Base-by-base conservation (phyloP, 2,113 vertebrate genomes). In the Triplophysa tibetana region DNA sequence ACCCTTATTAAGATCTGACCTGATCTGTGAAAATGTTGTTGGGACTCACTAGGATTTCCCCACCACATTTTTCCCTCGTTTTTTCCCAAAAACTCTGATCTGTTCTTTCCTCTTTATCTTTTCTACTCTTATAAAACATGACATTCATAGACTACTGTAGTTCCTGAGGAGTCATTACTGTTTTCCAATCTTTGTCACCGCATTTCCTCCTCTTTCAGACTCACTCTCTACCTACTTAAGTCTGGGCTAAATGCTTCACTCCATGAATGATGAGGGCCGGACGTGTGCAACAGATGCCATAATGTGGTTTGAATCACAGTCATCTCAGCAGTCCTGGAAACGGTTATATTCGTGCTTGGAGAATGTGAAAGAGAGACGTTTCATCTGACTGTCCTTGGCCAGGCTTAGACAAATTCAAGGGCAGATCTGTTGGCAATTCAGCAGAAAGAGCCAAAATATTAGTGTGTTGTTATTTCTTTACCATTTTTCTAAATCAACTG, bases 221-320 rank as follows among this genome's bases (percentile, higher is more conserved):
- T 60, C 45, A 64, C 33, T 67, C 24, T 66, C 60, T 29, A 29
- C 23, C 48, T 26, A 48, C 38, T 23, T 45, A 67, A 68, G 19
- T 75, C 75, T 80, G n/a, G 64, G 65, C 45, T 81, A 65, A 69
- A 79, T 79, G 70, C 75, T 81, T 81, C 75, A 75, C 74, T 72
- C 75, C 24, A 45, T 65, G 33, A 66, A 67, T 48, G 79, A n/a
- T 19, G 69, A 75, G 67, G 63, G 48, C 60, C 29, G 33, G 48
- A 69, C 56, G 68, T 81, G 72, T 83, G 82, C 50, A 81, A 78
- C 77, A 81, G 69, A 75, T 75, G 75, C 52, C 74, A 43, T 80
- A 60, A 74, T 81, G 84, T 50, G 73, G 83, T 80, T 75, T 79
- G 80, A 19, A 64, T 67, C 73, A 67, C 14, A 43, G 78, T 68